Percentiles rank a stretch among this genome's conserved stretches.
phyloP scores from a whole-genome alignment of 2,113 vertebrate species.

The Perca flavescens region DNA sequence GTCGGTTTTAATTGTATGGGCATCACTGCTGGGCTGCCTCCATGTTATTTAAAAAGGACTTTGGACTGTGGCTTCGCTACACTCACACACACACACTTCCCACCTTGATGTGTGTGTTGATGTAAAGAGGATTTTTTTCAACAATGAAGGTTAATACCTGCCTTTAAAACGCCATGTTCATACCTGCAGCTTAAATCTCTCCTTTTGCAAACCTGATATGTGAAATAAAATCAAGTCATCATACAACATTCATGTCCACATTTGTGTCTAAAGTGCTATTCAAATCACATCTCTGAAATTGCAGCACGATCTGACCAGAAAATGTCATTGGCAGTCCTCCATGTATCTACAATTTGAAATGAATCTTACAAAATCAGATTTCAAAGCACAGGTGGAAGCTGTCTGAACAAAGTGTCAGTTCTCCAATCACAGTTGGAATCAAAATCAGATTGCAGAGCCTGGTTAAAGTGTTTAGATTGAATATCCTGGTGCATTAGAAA shows the following conservation, averaged over 20 bases:
- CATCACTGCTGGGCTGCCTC: background rate
- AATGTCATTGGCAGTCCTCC: background rate
- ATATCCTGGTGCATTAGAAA: background rate
- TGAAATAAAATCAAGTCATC: background rate
- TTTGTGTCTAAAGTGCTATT: background rate
- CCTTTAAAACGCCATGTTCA: background rate
- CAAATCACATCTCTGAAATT: background rate
- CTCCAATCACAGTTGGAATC: background rate
- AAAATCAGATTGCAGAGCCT: background rate
- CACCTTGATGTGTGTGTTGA: background rate
- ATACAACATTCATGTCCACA: background rate
- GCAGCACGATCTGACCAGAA: background rate
- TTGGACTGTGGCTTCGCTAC: background rate
- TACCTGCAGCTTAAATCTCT: background rate
- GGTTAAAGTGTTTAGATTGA: background rate
- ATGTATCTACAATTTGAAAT: background rate
- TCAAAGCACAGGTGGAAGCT: background rate
- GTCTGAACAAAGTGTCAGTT: background rate
- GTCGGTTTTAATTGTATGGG: background rate
- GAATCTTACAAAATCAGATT: background rate
- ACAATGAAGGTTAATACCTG: background rate
- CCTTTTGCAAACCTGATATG: background rate
- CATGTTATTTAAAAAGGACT: background rate
- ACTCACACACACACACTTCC: background rate
- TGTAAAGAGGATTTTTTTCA: background rate